Percentiles rank a stretch among this genome's conserved stretches.
Evolutionary conservation across 2,888 invertebrate species (phyloP).

Genomic region (Tethea ocularis): DNA sequence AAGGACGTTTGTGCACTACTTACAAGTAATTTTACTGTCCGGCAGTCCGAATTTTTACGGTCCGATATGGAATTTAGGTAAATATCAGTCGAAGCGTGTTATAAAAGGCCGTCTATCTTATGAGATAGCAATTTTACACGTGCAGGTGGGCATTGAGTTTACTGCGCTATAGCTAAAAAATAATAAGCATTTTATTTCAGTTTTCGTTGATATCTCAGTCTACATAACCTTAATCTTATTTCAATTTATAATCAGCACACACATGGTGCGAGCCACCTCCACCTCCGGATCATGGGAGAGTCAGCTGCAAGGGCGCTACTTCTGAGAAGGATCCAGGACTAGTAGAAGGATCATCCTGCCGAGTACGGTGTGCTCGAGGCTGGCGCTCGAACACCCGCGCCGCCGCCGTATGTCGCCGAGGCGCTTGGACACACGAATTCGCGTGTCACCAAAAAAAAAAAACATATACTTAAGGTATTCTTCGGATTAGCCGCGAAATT

Average conservation of each 20-base stretch:
- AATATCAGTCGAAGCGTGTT: no score
- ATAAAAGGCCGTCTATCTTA: no score
- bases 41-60: no score
- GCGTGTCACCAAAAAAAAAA: conserved; percentile 44
- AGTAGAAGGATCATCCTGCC: conserved; percentile 66
- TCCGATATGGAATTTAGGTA: no score
- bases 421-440: conserved; percentile 61
- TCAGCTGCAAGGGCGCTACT: conserved; percentile 64
- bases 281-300: conserved; percentile 59
- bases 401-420: conserved; percentile 60
- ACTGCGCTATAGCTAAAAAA: no score
- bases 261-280: conserved; percentile 59
- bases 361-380: conserved; percentile 59
- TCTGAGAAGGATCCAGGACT: conserved; percentile 41
- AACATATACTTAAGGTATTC: not conserved
- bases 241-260: conserved; percentile 43
- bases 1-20: no score
- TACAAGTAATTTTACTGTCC: no score
- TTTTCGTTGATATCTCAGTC: no score
- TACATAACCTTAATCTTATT: conserved; percentile 10
- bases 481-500: no score
- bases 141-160: no score
- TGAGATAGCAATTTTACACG: no score
- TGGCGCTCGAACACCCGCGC: conserved; percentile 51
- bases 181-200: no score